These are phyloP conservation scores for Indicator maculatus DNA, from an alignment of 2,113 vertebrate genomes.

Conservation along the genomic window DNA sequence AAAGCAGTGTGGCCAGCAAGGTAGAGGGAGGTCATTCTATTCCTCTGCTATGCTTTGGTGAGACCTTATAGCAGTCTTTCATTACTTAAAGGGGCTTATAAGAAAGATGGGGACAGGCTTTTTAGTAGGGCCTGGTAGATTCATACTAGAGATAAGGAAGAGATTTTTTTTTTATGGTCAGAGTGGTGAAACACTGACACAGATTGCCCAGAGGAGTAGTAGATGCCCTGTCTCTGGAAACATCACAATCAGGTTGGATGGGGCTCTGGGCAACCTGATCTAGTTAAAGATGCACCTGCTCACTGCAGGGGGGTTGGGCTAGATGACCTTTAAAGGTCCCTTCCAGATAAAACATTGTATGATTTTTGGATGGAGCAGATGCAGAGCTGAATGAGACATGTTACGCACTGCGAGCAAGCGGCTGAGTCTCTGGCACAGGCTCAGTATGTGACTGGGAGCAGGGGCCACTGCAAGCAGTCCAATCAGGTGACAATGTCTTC, in stretches of 20 bases:
- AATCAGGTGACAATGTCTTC: neutral
- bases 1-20: neutral
- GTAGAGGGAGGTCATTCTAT: neutral
- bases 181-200: neutral
- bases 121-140: neutral
- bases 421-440: neutral
- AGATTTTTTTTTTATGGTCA: neutral
- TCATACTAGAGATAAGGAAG: neutral
- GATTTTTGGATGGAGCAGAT: neutral
- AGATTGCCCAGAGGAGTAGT: neutral
- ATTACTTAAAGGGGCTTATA: neutral
- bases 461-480: rapidly evolving
- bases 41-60: neutral
- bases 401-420: neutral
- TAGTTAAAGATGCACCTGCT: neutral
- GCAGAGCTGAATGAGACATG: neutral
- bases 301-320: neutral
- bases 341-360: neutral
- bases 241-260: neutral
- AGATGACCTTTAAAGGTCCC: neutral
- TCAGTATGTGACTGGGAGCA: neutral
- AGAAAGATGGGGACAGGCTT: neutral
- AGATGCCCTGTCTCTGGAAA: neutral
- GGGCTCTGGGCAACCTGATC: neutral
- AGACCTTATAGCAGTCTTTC: neutral